Evolutionary conservation across 2,888 invertebrate genomes (phyloP).

Genomic region (Himalopsyche anomala): DNA sequence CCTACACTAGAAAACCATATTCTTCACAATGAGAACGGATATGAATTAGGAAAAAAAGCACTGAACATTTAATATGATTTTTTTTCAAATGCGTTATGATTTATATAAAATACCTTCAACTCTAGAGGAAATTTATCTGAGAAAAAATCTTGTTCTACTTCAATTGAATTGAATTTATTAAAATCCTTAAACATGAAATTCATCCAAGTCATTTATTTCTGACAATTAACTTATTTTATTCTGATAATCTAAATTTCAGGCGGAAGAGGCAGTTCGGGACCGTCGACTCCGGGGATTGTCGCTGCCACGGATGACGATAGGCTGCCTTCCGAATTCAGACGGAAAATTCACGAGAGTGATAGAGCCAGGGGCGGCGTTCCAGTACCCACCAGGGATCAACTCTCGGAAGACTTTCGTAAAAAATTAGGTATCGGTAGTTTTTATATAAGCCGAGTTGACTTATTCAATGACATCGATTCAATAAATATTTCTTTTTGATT

Average conservation of each 20-base stretch:
- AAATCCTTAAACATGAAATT: no score
- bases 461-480: background rate
- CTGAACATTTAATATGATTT: no score
- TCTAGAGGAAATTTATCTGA: no score
- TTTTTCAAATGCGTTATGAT: no score
- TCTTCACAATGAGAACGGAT: no score
- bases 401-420: constrained; percentile 89
- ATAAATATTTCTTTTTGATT: background rate
- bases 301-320: constrained; percentile 78
- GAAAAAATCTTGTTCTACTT: no score
- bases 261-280: constrained; percentile 53
- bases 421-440: constrained; percentile 79
- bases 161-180: no score
- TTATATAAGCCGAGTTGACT: background rate
- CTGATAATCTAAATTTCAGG: background rate
- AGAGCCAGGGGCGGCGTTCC: constrained; percentile 73
- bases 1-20: no score
- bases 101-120: no score
- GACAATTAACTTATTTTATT: no score
- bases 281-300: constrained; percentile 60
- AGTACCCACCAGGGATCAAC: constrained; percentile 79
- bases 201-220: no score
- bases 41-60: no score
- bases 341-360: constrained; percentile 86
- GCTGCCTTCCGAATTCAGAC: constrained; percentile 86